A percentile compares a stretch with the other conserved stretches of the same genome.
Conservation (phyloP, 2,797 vertebrate genomes). For the Acrossocheilus wenchowensis region DNA sequence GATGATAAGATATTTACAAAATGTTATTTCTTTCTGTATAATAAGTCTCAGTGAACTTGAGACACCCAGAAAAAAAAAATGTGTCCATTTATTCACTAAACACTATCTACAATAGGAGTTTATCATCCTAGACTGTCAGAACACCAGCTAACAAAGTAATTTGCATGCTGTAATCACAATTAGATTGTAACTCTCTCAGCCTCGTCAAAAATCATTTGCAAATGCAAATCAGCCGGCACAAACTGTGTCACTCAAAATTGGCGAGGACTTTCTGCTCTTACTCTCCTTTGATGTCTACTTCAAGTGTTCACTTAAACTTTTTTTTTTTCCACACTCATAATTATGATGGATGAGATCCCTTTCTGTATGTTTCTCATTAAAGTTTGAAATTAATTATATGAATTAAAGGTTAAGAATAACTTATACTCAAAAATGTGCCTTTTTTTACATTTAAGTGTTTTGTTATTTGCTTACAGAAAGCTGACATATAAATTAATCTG, state of each 20-base stretch:
- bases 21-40: background rate
- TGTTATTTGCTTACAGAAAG: background rate
- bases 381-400: background rate
- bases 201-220: background rate
- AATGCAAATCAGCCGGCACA: background rate
- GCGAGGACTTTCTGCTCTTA: background rate
- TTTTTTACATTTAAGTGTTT: background rate
- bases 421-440: background rate
- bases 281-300: background rate
- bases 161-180: conserved; percentile 24
- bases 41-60: too few relatives aligned
- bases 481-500: background rate
- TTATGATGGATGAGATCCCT: conserved; percentile 15
- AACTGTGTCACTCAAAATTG: conserved; percentile 19
- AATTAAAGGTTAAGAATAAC: background rate
- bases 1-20: background rate
- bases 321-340: background rate
- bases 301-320: background rate
- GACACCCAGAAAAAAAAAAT: background rate
- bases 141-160: background rate
- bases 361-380: background rate
- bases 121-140: background rate
- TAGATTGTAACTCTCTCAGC: background rate
- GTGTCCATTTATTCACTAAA: background rate
- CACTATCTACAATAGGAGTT: background rate